Percentiles rank a stretch among this genome's conserved stretches.
Evolutionary conservation across 2,113 vertebrate species (phyloP).

Genomic region (Rhabdornis inornatus): DNA sequence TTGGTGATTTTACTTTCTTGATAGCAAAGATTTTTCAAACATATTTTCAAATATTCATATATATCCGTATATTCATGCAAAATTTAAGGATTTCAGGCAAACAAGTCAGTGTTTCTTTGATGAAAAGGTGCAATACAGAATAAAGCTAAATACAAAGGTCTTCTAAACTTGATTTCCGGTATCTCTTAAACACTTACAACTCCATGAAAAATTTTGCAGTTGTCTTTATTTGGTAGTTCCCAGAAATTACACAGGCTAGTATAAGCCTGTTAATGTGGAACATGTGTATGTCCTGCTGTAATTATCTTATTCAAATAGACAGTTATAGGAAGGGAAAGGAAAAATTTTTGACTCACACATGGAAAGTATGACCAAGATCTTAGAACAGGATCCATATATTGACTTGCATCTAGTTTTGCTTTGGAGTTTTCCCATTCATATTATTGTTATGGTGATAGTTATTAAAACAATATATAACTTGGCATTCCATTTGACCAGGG

Average conservation of each 20-base stretch:
- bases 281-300: not conserved
- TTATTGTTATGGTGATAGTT: not conserved
- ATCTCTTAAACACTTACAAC: not conserved
- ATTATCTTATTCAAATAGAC: not conserved
- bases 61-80: not conserved
- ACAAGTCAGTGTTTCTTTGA: not conserved
- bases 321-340: rapidly evolving
- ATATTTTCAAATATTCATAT: not conserved
- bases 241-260: not conserved
- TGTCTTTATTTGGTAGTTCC: not conserved
- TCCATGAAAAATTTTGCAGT: not conserved
- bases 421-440: not conserved
- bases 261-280: not conserved
- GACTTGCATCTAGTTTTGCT: not conserved
- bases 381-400: not conserved
- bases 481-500: not conserved
- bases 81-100: not conserved
- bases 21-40: not conserved
- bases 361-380: not conserved
- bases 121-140: not conserved
- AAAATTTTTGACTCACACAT: not conserved
- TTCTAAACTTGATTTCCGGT: not conserved
- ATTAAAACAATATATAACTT: not conserved
- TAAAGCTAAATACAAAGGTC: not conserved
- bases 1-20: not conserved